Base-by-base conservation (phyloP, 2,797 vertebrate genomes). In the Acanthurus leucopareius region DNA sequence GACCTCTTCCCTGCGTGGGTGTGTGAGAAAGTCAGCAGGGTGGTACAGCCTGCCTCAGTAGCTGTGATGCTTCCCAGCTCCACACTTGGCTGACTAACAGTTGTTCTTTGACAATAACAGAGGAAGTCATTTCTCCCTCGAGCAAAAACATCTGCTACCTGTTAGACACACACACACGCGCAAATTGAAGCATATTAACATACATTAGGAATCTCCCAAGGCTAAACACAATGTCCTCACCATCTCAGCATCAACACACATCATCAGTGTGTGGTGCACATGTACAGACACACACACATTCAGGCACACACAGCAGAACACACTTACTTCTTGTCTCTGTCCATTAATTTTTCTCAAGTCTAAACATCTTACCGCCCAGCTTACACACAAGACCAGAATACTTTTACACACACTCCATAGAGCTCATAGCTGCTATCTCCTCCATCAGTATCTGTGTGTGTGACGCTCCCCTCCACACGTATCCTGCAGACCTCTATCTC, bases 41-140 rank as follows among this genome's bases (percentile, higher is more conserved):
- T 84, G 88, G 87, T 79, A 78, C 52, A 47, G 56, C 35, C 17
- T 1, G 77, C 42, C 61, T 68, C 83, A 0, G 85, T 62, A 79
- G 86, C 85, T 28, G 35, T 86, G 88, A 91, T 75, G 62, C 78
- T 87, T 92, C 82, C 86, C 90, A 90, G 88, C 86, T 76, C 82
- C 19, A 53, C 60, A 84, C 75, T 73, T 75, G 77, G 65, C 75
- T 70, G 59, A 66, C 86, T 82, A 73, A 84, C 75, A 84, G 88
- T 90, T 86, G 86, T 81, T 91, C 86, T 85, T 79, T 83, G 82
- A 86, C 80, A 87, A 88, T 89, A 90, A 90, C 89, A 91, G 70
- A 93, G 90, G 91, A 93, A 93, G 91, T 90, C 59, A 85, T 86
- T 91, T 80, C 82, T 88, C 69, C 85, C 77, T 60, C 11, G 14